These are phyloP conservation scores for Helicoverpa assulta DNA, from an alignment of 2,888 invertebrate species.

Conservation along the genomic window DNA sequence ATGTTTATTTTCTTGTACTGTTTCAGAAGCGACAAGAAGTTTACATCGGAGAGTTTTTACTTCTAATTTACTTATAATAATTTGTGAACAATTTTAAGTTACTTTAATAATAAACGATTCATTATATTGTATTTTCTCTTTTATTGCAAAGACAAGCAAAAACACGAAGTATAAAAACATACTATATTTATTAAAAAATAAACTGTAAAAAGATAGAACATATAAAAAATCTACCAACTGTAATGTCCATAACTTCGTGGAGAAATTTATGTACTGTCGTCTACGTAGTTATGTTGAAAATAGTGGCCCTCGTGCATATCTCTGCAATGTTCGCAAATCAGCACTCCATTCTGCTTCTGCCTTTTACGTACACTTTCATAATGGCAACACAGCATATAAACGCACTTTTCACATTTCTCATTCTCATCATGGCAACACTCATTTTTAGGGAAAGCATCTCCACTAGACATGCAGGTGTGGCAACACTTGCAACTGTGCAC, in stretches of 20 bases:
- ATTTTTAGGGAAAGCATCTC: constrained; percentile 71
- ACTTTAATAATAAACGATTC: constrained; percentile 44
- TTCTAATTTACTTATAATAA: constrained; percentile 67
- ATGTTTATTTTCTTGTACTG: constrained; percentile 20
- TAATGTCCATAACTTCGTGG: background rate
- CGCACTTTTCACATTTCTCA: constrained; percentile 68
- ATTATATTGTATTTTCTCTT: constrained; percentile 21
- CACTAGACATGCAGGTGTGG: constrained; percentile 77
- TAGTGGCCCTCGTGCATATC: constrained; percentile 49
- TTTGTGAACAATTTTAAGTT: constrained; percentile 53
- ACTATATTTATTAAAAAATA: constrained; percentile 34
- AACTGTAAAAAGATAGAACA: constrained; percentile 35
- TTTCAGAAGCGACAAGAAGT: constrained; percentile 81
- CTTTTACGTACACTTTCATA: constrained; percentile 62
- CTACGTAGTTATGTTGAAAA: constrained; percentile 29
- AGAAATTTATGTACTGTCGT: constrained; percentile 40
- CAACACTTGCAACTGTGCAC: constrained; percentile 66
- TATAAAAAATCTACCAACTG: constrained; percentile 51
- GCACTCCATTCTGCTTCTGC: constrained; percentile 56
- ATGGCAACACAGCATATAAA: constrained; percentile 74
- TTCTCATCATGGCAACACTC: constrained; percentile 66
- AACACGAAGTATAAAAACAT: background rate
- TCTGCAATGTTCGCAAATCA: constrained; percentile 68
- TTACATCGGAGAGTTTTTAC: constrained; percentile 80
- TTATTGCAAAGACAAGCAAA: constrained; percentile 13